phyloP scores from a whole-genome alignment of 2,113 vertebrate species.

The Alces alces region DNA sequence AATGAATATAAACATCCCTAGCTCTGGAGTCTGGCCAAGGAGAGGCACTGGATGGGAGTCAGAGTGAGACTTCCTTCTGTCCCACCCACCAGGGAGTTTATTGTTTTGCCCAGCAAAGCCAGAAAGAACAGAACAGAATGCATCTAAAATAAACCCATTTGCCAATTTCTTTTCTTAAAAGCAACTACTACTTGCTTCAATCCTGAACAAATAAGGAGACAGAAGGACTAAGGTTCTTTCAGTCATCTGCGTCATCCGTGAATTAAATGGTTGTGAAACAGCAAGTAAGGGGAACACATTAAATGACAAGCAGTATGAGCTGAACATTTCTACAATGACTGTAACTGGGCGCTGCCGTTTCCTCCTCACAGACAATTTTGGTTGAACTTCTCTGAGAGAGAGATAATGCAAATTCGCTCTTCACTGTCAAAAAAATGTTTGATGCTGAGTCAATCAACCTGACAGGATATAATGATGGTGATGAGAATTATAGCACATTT shows the following conservation, averaged over 20 bases:
- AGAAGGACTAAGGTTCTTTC: neutral
- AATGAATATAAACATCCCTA: neutral
- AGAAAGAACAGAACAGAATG: neutral
- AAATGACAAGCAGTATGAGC: neutral
- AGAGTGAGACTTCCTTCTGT: neutral
- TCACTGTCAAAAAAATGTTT: neutral
- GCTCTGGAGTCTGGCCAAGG: neutral
- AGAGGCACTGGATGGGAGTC: neutral
- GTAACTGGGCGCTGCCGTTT: neutral
- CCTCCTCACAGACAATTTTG: neutral
- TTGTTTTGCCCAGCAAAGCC: neutral
- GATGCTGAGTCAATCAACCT: neutral
- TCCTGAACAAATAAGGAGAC: neutral
- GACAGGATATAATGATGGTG: neutral
- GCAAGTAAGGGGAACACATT: neutral
- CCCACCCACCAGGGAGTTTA: neutral
- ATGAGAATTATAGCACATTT: neutral
- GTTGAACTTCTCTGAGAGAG: neutral
- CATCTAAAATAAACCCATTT: neutral
- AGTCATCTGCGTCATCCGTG: slow-evolving; percentile 31
- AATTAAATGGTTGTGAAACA: neutral
- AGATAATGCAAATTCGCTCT: neutral
- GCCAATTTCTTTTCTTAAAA: slow-evolving; percentile 14
- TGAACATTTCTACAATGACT: neutral
- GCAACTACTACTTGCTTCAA: neutral